These are phyloP conservation scores for Dicrurus megarhynchus DNA, from an alignment of 2,113 vertebrate species.

Conservation along the genomic window DNA sequence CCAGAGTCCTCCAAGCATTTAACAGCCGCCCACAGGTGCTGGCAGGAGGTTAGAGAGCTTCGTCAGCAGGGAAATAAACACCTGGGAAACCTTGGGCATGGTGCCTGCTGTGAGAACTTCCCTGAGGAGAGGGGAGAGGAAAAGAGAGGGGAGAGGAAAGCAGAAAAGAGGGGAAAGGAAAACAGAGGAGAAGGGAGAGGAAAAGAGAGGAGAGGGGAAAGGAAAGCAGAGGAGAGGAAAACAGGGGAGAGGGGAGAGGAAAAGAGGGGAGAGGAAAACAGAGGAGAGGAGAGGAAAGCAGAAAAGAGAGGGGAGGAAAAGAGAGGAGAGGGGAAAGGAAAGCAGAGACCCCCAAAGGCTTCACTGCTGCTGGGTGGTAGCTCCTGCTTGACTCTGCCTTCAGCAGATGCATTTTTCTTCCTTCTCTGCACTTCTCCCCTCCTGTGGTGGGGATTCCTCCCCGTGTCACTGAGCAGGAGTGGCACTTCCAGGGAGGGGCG, in stretches of 20 bases:
- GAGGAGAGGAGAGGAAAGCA: too few species aligned
- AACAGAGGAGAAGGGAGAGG: neutral
- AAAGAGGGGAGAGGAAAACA: neutral
- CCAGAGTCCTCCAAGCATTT: neutral
- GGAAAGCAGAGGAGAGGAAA: neutral
- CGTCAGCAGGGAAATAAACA: neutral
- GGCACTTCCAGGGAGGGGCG: neutral
- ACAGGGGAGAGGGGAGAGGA: neutral
- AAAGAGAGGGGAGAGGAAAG: accelerated
- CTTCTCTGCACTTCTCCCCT: neutral
- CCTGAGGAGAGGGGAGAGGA: neutral
- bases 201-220: too few species aligned
- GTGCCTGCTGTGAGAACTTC: neutral
- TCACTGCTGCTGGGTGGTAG: neutral
- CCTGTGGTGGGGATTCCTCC: neutral
- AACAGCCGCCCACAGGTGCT: neutral
- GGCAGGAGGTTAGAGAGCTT: neutral
- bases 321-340: neutral
- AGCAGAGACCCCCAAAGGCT: neutral
- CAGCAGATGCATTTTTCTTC: neutral
- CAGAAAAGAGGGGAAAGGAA: neutral
- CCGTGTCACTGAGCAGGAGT: accelerated
- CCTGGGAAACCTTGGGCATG: neutral
- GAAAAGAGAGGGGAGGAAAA: too few species aligned
- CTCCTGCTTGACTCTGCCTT: neutral